Conservation (phyloP, 1,140 invertebrate genomes). For the Cotesia vestalis region DNA sequence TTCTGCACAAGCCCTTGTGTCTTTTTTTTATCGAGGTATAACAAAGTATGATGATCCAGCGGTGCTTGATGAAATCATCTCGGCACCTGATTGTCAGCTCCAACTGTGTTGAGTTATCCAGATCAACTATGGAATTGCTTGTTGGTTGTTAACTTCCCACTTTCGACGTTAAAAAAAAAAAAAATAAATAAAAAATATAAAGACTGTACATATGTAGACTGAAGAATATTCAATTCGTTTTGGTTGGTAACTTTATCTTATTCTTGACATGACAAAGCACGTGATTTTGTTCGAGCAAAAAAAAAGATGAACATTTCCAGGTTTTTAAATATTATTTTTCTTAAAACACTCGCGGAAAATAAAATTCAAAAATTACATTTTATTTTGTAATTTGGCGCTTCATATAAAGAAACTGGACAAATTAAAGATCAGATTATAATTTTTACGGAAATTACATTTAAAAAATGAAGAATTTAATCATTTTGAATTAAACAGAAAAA, state of each 20-base stretch:
- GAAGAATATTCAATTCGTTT: conserved; percentile 25
- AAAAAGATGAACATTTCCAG: not conserved
- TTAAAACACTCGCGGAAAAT: no score
- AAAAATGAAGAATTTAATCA: no score
- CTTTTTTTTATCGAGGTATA: conserved; percentile 51
- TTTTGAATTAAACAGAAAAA: no score
- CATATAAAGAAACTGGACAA: no score
- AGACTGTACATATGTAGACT: not conserved
- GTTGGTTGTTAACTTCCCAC: not conserved
- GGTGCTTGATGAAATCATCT: conserved; percentile 55
- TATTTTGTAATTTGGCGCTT: no score
- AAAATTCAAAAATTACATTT: no score
- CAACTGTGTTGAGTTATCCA: conserved; percentile 29
- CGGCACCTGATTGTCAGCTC: conserved; percentile 52
- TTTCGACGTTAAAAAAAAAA: no score
- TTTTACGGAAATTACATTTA: no score
- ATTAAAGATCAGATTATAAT: no score
- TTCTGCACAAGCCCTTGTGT: not conserved
- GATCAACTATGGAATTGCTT: conserved; percentile 18
- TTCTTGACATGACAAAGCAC: conserved; percentile 2
- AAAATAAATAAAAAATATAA: no score
- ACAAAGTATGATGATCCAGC: conserved; percentile 59
- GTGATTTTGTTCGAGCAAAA: not conserved
- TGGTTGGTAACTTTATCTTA: conserved; percentile 19
- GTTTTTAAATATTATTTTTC: not conserved